Base-by-base conservation (phyloP, 2,888 invertebrate species). In the Nomada ruficornis region DNA sequence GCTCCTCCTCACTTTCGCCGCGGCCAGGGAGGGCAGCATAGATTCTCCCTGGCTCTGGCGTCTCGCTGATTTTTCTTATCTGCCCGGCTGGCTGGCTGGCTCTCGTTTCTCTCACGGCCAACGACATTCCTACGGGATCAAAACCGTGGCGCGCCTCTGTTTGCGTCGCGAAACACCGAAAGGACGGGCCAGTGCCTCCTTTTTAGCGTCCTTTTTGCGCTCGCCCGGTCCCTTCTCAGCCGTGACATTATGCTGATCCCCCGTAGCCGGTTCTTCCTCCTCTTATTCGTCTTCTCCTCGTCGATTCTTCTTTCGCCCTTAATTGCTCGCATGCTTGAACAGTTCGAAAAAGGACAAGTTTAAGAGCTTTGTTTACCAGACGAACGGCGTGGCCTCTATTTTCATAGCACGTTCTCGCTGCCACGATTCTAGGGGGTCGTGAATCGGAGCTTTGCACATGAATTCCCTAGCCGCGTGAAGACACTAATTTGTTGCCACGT, bases 81-180 rank as follows among this genome's bases (percentile, higher is more conserved):
- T 80, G 57, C 57, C 67, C 62, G 64, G 50, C 76, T 44, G 63
- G 63, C 36, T 20, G 29, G n/a, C 29, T 57, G 80, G 76, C 75
- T 73, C 73, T 73, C 74, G 81, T 77, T 85, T 80, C 83, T 85
- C 83, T 90, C 90, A 90, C 77, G 90, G 90, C 80, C 90, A 80
- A 90, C 90, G 85, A 84, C 90, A 90, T 90, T 90, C 90, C 89
- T 87, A 72, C 79, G 84, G 90, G 87, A 90, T 84, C 85, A 85
- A 86, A 86, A 71, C 63, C 77, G 75, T 68, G 77, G 76, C 80
- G 75, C 73, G 80, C 78, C 77, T 65, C 80, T 76, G 64, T 72
- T 80, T 54, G 71, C 63, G 47, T 29, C n/a, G 71, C 62, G 47
- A 54, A 36, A 71, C 23, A 18, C 71, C 77, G 71, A 70, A 54